Percentiles rank a stretch among this genome's conserved stretches.
Evolutionary conservation across 2,113 vertebrate species (phyloP).

Genomic region (Mustela lutreola): DNA sequence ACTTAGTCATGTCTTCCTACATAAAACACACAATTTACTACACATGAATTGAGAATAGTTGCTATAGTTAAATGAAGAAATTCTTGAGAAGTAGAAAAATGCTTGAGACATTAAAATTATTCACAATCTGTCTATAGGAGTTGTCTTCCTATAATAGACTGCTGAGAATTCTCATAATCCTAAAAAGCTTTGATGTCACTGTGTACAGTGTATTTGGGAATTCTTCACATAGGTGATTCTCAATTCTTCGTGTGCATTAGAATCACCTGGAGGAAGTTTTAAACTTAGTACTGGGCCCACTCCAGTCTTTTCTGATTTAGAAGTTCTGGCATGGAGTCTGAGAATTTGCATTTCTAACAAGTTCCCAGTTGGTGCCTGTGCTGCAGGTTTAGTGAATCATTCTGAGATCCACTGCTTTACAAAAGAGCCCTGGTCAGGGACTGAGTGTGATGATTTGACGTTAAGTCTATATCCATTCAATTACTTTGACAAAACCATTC

Average conservation of each 20-base stretch:
- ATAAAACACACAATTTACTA: background rate
- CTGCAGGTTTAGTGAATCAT: background rate
- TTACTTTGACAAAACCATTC: conserved; percentile 21
- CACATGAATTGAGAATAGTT: background rate
- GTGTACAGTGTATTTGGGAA: background rate
- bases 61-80: background rate
- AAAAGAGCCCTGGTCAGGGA: background rate
- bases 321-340: background rate
- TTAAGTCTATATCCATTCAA: background rate
- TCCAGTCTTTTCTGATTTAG: background rate
- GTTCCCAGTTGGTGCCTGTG: background rate
- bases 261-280: background rate
- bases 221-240: background rate
- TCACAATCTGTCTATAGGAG: conserved; percentile 44
- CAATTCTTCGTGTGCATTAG: background rate
- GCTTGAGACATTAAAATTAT: conserved; percentile 58
- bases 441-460: background rate
- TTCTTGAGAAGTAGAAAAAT: conserved; percentile 11
- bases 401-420: background rate
- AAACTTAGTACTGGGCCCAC: background rate
- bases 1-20: conserved; percentile 43
- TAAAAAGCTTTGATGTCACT: background rate
- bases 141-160: conserved; percentile 17
- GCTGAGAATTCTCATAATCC: background rate
- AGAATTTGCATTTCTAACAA: background rate